Evolutionary conservation across 2,888 invertebrate genomes (phyloP).

Genomic region (Aphelenchoides bicaudatus): DNA sequence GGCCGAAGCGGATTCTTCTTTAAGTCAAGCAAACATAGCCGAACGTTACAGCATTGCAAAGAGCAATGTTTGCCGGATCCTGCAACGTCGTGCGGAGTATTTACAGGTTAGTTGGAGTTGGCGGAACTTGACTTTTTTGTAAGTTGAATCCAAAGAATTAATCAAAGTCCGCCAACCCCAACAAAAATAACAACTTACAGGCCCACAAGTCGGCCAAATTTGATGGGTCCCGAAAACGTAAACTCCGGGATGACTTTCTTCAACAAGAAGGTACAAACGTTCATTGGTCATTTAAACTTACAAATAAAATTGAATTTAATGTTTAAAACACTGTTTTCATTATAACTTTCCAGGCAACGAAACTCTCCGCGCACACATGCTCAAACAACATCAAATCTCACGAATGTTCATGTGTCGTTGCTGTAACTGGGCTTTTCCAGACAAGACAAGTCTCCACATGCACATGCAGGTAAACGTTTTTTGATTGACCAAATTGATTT

Average conservation of each 20-base stretch:
- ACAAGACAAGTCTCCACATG: slow-evolving; percentile 58
- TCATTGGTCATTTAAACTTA: slow-evolving; percentile 10
- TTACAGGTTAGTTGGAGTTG: too few species aligned
- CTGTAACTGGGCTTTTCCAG: slow-evolving; percentile 61
- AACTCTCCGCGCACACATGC: slow-evolving; percentile 60
- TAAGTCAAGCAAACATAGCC: slow-evolving; percentile 54
- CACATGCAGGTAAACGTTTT: slow-evolving; percentile 32
- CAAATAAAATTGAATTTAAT: not conserved
- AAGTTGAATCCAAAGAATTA: too few species aligned
- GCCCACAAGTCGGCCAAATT: slow-evolving; percentile 37
- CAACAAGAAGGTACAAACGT: not conserved
- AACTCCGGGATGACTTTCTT: slow-evolving; percentile 35
- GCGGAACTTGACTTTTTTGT: too few species aligned
- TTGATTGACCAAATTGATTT: too few species aligned
- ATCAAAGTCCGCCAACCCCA: too few species aligned
- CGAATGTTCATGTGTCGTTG: slow-evolving; percentile 61
- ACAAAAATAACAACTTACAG: too few species aligned
- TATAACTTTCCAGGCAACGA: slow-evolving; percentile 53
- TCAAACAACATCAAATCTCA: slow-evolving; percentile 57
- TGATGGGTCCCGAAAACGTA: slow-evolving; percentile 48
- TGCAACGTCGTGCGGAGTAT: slow-evolving; percentile 52
- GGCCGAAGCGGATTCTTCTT: slow-evolving; percentile 48
- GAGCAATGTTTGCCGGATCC: slow-evolving; percentile 55
- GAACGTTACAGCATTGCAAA: slow-evolving; percentile 54
- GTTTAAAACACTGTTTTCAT: slow-evolving; percentile 15